These are phyloP conservation scores for Drosophila pectinifera DNA, from an alignment of 1,140 invertebrate species.

Conservation along the genomic window DNA sequence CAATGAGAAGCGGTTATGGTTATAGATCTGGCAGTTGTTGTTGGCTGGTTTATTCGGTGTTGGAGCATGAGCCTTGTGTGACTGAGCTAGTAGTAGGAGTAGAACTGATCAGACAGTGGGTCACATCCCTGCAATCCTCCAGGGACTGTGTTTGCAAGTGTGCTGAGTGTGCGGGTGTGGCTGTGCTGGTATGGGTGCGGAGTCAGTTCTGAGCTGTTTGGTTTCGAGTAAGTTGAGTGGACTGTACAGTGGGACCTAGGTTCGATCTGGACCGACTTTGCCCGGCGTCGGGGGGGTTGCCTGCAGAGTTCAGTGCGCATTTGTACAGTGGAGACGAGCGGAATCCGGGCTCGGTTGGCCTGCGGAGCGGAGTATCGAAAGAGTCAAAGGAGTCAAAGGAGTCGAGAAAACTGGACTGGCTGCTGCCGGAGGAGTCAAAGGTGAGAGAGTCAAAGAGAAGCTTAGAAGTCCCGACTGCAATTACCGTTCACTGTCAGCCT, in stretches of 20 bases:
- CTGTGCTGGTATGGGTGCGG: slow-evolving; percentile 33
- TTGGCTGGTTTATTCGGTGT: slow-evolving; percentile 73
- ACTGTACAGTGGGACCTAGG: slow-evolving; percentile 28
- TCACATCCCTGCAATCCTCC: too few relatives aligned
- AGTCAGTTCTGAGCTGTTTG: slow-evolving; percentile 67
- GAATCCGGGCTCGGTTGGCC: slow-evolving; percentile 43
- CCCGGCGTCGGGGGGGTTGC: slow-evolving; percentile 4
- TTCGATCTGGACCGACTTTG: slow-evolving; percentile 64
- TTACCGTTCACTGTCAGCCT: slow-evolving; percentile 90
- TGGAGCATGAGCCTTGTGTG: slow-evolving; percentile 72
- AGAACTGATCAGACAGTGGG: too few relatives aligned
- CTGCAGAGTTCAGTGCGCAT: slow-evolving; percentile 11
- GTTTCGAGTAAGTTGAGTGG: slow-evolving; percentile 17
- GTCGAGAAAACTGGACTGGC: slow-evolving; percentile 36
- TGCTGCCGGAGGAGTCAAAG: slow-evolving; percentile 15
- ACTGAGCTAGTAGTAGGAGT: slow-evolving; percentile 42
- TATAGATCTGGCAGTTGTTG: slow-evolving; percentile 48
- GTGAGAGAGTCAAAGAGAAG: slow-evolving; percentile 20
- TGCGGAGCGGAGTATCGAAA: slow-evolving; percentile 41
- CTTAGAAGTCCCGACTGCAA: slow-evolving; percentile 18
- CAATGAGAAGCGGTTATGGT: slow-evolving; percentile 68
- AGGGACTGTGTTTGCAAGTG: slow-evolving; percentile 19
- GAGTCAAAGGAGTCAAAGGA: slow-evolving; percentile 36
- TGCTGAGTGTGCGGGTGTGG: slow-evolving; percentile 37
- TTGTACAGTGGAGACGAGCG: slow-evolving; percentile 17